Evolutionary conservation across 2,888 invertebrate species (phyloP).

Genomic region (Mylabris sibirica): DNA sequence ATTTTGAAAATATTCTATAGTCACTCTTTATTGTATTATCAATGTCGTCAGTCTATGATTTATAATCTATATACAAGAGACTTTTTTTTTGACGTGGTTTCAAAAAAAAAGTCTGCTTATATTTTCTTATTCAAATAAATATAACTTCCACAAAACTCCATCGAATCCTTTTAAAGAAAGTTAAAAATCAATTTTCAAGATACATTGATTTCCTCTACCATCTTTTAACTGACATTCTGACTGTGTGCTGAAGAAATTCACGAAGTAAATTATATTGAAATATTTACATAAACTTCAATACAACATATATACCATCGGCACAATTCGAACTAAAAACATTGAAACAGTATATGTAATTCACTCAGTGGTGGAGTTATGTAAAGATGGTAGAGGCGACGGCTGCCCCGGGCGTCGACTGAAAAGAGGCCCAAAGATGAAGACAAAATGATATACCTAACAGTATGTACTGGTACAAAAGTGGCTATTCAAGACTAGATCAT

Average conservation of each 20-base stretch:
- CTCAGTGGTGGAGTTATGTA: too few relatives aligned
- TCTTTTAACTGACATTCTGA: neutral
- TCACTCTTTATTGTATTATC: neutral
- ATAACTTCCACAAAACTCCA: neutral
- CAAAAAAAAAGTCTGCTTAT: neutral
- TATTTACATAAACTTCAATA: constrained; percentile 4
- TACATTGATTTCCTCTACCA: neutral
- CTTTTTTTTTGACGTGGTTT: constrained; percentile 6
- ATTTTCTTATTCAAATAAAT: constrained; percentile 7
- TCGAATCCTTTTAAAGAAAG: neutral
- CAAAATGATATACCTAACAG: too few relatives aligned
- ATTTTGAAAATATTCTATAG: neutral
- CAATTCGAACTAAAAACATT: too few relatives aligned
- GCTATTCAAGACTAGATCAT: too few relatives aligned
- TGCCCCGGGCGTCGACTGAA: too few relatives aligned
- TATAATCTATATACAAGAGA: neutral
- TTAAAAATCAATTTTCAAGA: neutral
- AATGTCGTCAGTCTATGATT: neutral
- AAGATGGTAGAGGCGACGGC: too few relatives aligned
- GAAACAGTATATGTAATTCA: too few relatives aligned
- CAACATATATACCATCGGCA: neutral
- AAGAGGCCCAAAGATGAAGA: too few relatives aligned
- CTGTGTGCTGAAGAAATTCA: neutral
- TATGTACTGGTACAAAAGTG: too few relatives aligned
- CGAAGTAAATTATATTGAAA: constrained; percentile 3